A percentile compares a stretch with the other conserved stretches of the same genome.
These are phyloP conservation scores for Lepilemur ruficaudatus DNA, from an alignment of 2,797 vertebrate species.

Conservation along the genomic window DNA sequence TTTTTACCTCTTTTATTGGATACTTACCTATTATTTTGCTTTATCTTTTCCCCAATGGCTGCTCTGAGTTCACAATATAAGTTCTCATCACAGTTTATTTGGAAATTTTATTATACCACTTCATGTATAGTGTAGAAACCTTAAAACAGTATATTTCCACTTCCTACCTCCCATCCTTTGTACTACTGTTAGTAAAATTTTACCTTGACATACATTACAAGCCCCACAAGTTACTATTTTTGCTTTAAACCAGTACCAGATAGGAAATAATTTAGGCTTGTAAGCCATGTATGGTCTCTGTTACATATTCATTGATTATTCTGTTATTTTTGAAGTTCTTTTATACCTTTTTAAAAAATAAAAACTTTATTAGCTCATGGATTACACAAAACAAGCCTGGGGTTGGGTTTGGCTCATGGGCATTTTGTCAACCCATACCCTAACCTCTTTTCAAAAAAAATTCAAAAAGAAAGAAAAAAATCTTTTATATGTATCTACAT, in stretches of 20 bases:
- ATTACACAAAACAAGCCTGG: background rate
- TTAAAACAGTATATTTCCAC: background rate
- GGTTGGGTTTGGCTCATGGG: background rate
- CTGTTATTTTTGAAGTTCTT: background rate
- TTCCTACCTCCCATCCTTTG: background rate
- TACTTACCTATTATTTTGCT: background rate
- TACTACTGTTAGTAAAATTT: background rate
- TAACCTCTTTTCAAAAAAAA: slow-evolving; percentile 9
- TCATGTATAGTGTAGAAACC: background rate
- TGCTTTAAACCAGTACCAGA: background rate
- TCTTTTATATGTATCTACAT: background rate
- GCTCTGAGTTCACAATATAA: background rate
- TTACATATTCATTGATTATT: background rate
- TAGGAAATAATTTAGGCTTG: background rate
- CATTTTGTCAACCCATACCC: background rate
- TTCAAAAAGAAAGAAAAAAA: background rate
- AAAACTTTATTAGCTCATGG: background rate
- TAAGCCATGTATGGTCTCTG: background rate
- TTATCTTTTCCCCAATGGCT: background rate
- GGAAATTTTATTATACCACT: background rate
- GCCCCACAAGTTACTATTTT: background rate
- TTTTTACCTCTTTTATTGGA: background rate
- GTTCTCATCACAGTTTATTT: background rate
- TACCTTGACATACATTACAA: background rate
- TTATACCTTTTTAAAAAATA: background rate